Evolutionary conservation across 2,888 invertebrate species (phyloP).

Genomic region (Gastracanthus pulcherrimus): DNA sequence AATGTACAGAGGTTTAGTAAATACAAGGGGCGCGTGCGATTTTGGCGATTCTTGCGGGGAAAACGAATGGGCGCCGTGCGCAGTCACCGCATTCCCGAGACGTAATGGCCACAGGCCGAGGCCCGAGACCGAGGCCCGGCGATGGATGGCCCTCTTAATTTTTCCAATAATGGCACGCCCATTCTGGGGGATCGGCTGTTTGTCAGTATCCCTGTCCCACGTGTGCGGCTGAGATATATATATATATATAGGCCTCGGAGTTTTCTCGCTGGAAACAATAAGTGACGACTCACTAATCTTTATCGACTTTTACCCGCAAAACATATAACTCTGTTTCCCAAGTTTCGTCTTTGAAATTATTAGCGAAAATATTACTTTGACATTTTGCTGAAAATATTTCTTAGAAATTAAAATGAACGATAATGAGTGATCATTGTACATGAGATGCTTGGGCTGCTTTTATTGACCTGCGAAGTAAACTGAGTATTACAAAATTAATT

Average conservation of each 20-base stretch:
- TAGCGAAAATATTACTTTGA: not conserved
- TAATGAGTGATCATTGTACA: too few species aligned
- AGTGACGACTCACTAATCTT: conserved; percentile 40
- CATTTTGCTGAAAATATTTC: too few species aligned
- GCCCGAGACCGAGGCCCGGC: too few species aligned
- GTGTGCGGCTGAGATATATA: not conserved
- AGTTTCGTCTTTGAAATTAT: not conserved
- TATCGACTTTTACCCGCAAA: not conserved
- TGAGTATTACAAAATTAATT: too few species aligned
- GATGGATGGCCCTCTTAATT: conserved; percentile 72
- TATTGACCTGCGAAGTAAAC: too few species aligned
- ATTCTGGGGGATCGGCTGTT: conserved; percentile 67
- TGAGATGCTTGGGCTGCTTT: too few species aligned
- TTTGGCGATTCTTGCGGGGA: not conserved
- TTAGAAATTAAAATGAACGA: too few species aligned
- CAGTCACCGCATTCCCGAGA: conserved; percentile 17
- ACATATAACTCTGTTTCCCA: not conserved
- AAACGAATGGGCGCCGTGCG: conserved; percentile 2
- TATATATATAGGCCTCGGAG: too few species aligned
- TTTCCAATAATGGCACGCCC: conserved; percentile 70
- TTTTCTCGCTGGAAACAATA: conserved; percentile 36
- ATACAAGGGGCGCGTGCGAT: not conserved
- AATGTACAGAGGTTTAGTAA: not conserved
- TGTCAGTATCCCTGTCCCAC: conserved; percentile 61
- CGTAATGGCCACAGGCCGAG: not conserved